phyloP scores from a whole-genome alignment of 2,888 invertebrate genomes.

The Rhyacophila evoluta region DNA sequence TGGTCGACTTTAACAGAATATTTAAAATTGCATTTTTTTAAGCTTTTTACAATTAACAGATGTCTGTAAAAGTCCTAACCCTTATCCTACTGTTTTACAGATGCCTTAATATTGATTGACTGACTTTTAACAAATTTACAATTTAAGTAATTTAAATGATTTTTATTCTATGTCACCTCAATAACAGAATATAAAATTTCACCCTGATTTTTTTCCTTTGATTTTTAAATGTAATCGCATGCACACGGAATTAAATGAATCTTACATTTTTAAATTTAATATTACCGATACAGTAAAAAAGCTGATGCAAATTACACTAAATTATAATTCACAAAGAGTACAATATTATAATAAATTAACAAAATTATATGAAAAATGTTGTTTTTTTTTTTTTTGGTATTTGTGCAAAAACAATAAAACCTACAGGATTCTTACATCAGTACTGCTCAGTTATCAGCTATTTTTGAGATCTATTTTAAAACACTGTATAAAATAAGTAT shows the following conservation, averaged over 20 bases:
- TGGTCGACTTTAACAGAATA: conserved; percentile 50
- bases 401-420: conserved; percentile 2
- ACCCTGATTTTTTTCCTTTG: conserved; percentile 24
- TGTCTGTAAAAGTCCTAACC: conserved; percentile 6
- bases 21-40: conserved; percentile 25
- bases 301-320: neutral
- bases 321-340: conserved; percentile 3
- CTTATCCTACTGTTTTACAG: conserved; percentile 18
- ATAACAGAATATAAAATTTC: conserved; percentile 24
- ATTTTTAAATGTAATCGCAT: neutral
- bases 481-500: neutral
- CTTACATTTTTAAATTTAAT: conserved; percentile 4
- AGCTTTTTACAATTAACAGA: conserved; percentile 34
- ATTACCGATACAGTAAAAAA: neutral
- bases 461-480: neutral
- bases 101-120: conserved; percentile 27
- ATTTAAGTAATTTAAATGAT: conserved; percentile 23
- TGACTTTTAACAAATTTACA: conserved; percentile 31
- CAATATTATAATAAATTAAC: neutral
- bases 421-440: neutral
- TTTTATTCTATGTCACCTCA: conserved; percentile 14
- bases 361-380: neutral
- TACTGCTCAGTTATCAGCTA: neutral
- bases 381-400: neutral
- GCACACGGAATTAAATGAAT: neutral